These are phyloP conservation scores for Resseliella maxima DNA, from an alignment of 2,888 invertebrate species.

Conservation along the genomic window DNA sequence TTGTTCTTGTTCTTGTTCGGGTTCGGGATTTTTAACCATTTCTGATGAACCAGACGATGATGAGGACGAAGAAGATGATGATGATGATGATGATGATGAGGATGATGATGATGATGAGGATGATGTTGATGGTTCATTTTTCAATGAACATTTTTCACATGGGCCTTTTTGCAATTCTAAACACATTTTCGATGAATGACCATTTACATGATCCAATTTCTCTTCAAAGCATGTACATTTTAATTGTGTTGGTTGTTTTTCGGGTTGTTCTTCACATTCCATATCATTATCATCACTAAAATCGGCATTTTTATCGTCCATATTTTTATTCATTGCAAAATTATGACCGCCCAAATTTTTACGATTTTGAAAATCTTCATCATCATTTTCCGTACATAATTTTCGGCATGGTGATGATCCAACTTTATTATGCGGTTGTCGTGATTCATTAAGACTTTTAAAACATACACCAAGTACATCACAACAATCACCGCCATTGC, in stretches of 20 bases:
- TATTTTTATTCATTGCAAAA: slow-evolving; percentile 16
- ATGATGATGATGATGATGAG: not conserved
- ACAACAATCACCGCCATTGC: slow-evolving; percentile 29
- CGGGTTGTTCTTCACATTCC: slow-evolving; percentile 53
- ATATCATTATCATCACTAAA: slow-evolving; percentile 55
- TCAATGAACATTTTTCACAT: slow-evolving; percentile 58
- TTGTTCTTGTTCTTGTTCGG: slow-evolving; percentile 13
- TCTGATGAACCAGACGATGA: not conserved
- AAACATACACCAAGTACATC: slow-evolving; percentile 45
- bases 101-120: not conserved
- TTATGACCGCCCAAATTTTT: not conserved
- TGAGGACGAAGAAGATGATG: not conserved
- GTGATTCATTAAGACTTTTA: not conserved
- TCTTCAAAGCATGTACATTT: slow-evolving; percentile 56
- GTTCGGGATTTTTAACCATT: not conserved
- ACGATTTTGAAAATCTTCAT: not conserved
- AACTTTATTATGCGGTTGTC: not conserved
- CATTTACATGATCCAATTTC: slow-evolving; percentile 59
- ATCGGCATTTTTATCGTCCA: slow-evolving; percentile 52
- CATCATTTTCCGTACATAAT: slow-evolving; percentile 40
- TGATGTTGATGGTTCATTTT: slow-evolving; percentile 24
- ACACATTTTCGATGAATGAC: slow-evolving; percentile 58
- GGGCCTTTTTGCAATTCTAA: slow-evolving; percentile 57
- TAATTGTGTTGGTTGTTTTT: not conserved
- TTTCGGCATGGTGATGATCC: slow-evolving; percentile 38